A percentile compares a stretch with the other conserved stretches of the same genome.
Evolutionary conservation across 1,140 invertebrate genomes (phyloP).

Genomic region (Drosophila triauraria): DNA sequence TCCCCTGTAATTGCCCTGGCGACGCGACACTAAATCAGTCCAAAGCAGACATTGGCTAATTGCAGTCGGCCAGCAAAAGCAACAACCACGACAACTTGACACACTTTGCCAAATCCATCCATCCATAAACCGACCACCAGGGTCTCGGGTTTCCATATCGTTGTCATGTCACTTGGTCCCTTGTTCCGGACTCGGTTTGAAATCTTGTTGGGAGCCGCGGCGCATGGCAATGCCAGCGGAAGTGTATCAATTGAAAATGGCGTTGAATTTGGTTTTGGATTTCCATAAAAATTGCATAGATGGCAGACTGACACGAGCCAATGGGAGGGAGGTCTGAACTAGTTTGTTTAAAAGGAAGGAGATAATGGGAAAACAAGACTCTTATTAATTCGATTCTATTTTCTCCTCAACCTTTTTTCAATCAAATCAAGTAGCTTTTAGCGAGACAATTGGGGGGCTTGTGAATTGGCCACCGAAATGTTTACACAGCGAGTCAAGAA

Average conservation of each 20-base stretch:
- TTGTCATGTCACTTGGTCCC: slow-evolving; percentile 31
- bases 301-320: slow-evolving; percentile 57
- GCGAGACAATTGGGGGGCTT: slow-evolving; percentile 33
- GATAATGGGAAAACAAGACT: too few relatives aligned
- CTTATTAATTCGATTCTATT: neutral
- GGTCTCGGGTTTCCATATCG: slow-evolving; percentile 55
- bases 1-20: slow-evolving; percentile 73
- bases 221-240: slow-evolving; percentile 57
- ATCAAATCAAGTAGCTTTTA: slow-evolving; percentile 59
- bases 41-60: slow-evolving; percentile 75
- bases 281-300: slow-evolving; percentile 35
- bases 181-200: slow-evolving; percentile 55
- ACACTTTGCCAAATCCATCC: slow-evolving; percentile 67
- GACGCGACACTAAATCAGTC: slow-evolving; percentile 80
- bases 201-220: slow-evolving; percentile 54
- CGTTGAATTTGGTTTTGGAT: slow-evolving; percentile 69
- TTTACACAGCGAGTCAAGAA: slow-evolving; percentile 58
- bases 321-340: slow-evolving; percentile 12
- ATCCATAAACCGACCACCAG: slow-evolving; percentile 10
- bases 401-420: neutral
- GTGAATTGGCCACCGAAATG: slow-evolving; percentile 65
- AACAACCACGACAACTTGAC: slow-evolving; percentile 70
- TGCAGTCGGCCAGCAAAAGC: slow-evolving; percentile 45
- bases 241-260: slow-evolving; percentile 76
- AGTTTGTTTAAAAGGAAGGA: neutral